Percentiles rank a stretch among this genome's conserved stretches.
These are phyloP conservation scores for Anableps anableps DNA, from an alignment of 2,797 vertebrate genomes.

Conservation along the genomic window DNA sequence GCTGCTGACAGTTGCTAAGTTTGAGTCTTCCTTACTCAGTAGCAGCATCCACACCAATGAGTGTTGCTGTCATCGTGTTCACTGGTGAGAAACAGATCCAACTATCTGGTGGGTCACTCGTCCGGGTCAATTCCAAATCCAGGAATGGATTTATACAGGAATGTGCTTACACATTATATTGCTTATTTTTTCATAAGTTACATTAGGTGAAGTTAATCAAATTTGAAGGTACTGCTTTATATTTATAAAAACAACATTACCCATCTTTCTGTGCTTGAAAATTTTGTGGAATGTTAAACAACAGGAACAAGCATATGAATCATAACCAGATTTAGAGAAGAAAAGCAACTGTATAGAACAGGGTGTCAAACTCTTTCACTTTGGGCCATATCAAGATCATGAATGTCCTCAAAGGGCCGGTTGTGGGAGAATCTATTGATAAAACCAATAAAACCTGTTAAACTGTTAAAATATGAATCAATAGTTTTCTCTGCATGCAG, in stretches of 20 bases:
- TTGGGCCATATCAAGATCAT: too few relatives aligned
- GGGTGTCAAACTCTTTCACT: too few relatives aligned
- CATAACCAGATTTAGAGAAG: background rate
- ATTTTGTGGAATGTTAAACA: background rate
- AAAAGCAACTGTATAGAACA: background rate
- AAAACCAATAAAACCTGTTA: too few relatives aligned
- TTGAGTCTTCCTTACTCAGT: background rate
- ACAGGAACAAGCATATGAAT: background rate
- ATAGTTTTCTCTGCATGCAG: too few relatives aligned
- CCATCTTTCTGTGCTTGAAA: background rate
- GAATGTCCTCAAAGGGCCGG: too few relatives aligned
- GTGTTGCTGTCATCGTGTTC: background rate
- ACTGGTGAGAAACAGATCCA: background rate
- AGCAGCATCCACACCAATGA: background rate
- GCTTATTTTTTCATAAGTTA: background rate
- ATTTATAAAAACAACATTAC: background rate
- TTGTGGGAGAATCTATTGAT: too few relatives aligned
- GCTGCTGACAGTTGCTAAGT: too few relatives aligned
- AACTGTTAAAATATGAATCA: too few relatives aligned
- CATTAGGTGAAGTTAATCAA: background rate
- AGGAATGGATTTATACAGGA: background rate
- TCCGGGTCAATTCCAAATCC: background rate
- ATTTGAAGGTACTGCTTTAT: background rate
- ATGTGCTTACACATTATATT: background rate
- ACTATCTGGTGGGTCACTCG: background rate